Percentiles rank a stretch among this genome's conserved stretches.
Evolutionary conservation across 2,797 vertebrate genomes (phyloP).

Genomic region (Sphenodon punctatus): DNA sequence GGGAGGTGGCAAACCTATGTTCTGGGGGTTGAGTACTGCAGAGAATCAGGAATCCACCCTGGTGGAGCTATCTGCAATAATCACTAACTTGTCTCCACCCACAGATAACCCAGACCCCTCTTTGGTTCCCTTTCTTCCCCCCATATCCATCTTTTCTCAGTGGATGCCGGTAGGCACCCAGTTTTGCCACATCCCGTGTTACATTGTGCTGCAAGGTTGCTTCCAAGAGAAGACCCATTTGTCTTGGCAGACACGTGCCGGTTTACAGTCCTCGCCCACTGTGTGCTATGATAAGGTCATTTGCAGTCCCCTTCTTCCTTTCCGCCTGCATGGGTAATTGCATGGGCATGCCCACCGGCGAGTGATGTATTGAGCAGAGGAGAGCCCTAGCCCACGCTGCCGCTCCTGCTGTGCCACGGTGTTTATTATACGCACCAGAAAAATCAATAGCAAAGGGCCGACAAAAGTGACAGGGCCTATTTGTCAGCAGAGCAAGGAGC

Average conservation of each 20-base stretch:
- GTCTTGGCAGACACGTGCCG: background rate
- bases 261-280: accelerated
- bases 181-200: too few relatives aligned
- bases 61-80: too few relatives aligned
- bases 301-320: accelerated
- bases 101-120: too few relatives aligned
- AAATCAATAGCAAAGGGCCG: slow-evolving; percentile 11
- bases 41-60: too few relatives aligned
- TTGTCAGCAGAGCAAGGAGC: background rate
- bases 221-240: background rate
- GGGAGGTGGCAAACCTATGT: too few relatives aligned
- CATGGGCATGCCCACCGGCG: background rate
- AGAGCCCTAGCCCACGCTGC: accelerated
- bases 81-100: too few relatives aligned
- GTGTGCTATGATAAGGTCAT: accelerated
- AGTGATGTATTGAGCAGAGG: background rate
- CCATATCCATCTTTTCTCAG: too few relatives aligned
- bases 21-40: too few relatives aligned
- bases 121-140: too few relatives aligned
- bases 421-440: background rate
- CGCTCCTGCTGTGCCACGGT: background rate
- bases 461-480: slow-evolving; percentile 6
- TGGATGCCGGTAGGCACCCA: too few relatives aligned
- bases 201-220: too few relatives aligned
- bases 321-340: accelerated